Evolutionary conservation across 2,797 vertebrate genomes (phyloP), one percentile per base, ranked within the genome.

Genomic region (Sebastes vulpes): DNA sequence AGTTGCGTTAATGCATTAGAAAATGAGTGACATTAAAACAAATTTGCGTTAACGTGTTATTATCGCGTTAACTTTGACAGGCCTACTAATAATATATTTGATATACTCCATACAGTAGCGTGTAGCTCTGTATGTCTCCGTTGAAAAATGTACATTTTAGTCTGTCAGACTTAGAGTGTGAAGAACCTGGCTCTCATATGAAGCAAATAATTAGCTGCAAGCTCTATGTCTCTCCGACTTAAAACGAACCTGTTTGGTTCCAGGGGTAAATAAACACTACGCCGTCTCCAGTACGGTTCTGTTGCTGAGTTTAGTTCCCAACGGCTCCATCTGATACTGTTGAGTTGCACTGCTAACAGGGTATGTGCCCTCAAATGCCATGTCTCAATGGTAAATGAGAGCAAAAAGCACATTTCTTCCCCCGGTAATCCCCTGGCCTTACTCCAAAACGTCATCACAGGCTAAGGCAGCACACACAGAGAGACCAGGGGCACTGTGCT

Each of bases 371-470:
- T 91, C 65, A 86, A 86, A 89, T 83, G 76, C 67, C 75, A 75
- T 20, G 77, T 83, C 83, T 90, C 84, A 73, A 28, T 83, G 87
- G 88, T 78, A 85, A 95, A 89, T 86, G 67, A 89, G 77, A 90
- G 81, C 71, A 83, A 92, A 89, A 77, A 81, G 71, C 82, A 79
- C 79, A 77, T 92, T 91, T 90, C 63, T 81, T 79, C 89, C 63
- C 52, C 63, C 48, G 70, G 81, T 89, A 91, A 92, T 93, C 82
- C 79, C 79, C 77, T 89, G 89, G 92, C 88, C 79, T 83, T 57
- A 63, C 86, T 94, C 93, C 90, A 82, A 82, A 93, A 80, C 81
- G 85, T 90, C 85, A 93, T 90, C 84, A 75, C 71, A 84, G 83
- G 75, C 89, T 64, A 83, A 74, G 59, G 84, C 91, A 87, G 84